These are phyloP conservation scores for Nesometra sesokonis DNA, from an alignment of 35 echinoderm and acorn worm genomes.

Conservation along the genomic window DNA sequence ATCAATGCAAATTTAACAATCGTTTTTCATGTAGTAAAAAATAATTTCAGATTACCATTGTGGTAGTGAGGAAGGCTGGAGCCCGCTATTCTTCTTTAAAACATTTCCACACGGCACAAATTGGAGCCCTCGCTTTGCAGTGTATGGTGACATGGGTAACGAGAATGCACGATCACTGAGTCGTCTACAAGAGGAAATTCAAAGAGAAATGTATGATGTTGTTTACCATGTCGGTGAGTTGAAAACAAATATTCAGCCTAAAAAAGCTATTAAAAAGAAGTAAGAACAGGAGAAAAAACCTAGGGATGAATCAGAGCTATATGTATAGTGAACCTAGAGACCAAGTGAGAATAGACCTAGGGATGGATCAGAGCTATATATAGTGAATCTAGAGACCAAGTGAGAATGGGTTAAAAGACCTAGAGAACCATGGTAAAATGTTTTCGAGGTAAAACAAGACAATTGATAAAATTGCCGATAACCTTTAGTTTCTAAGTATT, in stretches of 20 bases:
- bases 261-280: neutral
- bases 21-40: neutral
- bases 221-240: slow-evolving; percentile 80
- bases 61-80: slow-evolving; percentile 80
- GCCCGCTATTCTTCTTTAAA: slow-evolving; percentile 45
- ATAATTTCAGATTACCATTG: slow-evolving; percentile 77
- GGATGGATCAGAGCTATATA: too few relatives aligned
- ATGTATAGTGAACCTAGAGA: too few relatives aligned
- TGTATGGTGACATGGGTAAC: slow-evolving; percentile 94
- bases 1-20: neutral
- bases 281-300: neutral
- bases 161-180: slow-evolving; percentile 83
- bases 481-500: too few relatives aligned
- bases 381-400: too few relatives aligned
- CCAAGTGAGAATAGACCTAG: too few relatives aligned
- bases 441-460: too few relatives aligned
- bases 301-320: too few relatives aligned
- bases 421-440: too few relatives aligned
- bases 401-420: too few relatives aligned
- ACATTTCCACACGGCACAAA: slow-evolving; percentile 24
- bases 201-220: slow-evolving; percentile 65
- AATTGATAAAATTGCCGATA: too few relatives aligned
- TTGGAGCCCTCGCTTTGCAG: slow-evolving; percentile 57
- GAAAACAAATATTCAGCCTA: too few relatives aligned
- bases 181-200: slow-evolving; percentile 52